Percentiles rank a stretch among this genome's conserved stretches.
Conservation (phyloP, 2,888 invertebrate species). For the Drosophila austrosaltans region DNA sequence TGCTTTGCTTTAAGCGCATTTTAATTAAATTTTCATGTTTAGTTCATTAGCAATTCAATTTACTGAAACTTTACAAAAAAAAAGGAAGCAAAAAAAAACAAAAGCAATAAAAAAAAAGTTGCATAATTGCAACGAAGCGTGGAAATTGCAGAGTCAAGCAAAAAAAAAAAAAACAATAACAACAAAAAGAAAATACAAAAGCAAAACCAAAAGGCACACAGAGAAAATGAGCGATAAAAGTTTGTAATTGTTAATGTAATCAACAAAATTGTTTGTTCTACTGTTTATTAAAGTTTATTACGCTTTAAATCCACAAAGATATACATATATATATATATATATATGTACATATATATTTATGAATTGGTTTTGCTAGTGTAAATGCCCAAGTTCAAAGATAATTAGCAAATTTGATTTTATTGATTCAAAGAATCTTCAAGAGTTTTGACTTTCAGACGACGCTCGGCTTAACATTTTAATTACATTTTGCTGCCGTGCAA, state of each 20-base stretch:
- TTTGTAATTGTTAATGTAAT: constrained; percentile 50
- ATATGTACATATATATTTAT: not conserved
- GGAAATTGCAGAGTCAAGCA: constrained; percentile 42
- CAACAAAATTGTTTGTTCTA: constrained; percentile 17
- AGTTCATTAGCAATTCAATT: constrained; percentile 75
- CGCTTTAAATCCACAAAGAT: not conserved
- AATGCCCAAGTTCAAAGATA: constrained; percentile 42
- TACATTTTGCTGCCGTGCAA: constrained; percentile 59
- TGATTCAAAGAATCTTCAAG: constrained; percentile 21
- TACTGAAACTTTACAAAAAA: constrained; percentile 39
- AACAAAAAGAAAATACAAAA: constrained; percentile 26
- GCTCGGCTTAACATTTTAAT: constrained; percentile 51
- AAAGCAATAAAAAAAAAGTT: constrained; percentile 48
- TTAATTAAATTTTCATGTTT: constrained; percentile 68
- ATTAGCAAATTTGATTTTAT: constrained; percentile 44
- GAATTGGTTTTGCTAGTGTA: not conserved
- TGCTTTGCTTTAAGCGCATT: constrained; percentile 53
- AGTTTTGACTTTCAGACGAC: constrained; percentile 36
- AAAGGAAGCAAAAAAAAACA: constrained; percentile 25
- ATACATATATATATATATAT: no score
- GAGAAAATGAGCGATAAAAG: constrained; percentile 40
- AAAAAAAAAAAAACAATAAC: not conserved
- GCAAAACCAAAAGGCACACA: not conserved
- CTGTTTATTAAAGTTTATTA: constrained; percentile 4
- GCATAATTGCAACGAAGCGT: constrained; percentile 63